Evolutionary conservation across 2,113 vertebrate genomes (phyloP).

Genomic region (western clawed frog (Xenopus tropicalis)): UCB_Xtro_10.0 CM004450.2:36880501-36881000

Average conservation of each 20-base stretch:
- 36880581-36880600: neutral
- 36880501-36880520: neutral
- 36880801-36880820: too few relatives aligned
- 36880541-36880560: too few relatives aligned
- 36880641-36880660: slow-evolving; percentile 88
- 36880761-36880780: too few relatives aligned
- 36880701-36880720: slow-evolving; percentile 83
- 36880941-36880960: slow-evolving; percentile 74
- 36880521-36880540: too few relatives aligned
- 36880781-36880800: too few relatives aligned
- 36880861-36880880: too few relatives aligned
- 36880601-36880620: slow-evolving; percentile 54
- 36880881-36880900: too few relatives aligned
- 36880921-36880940: too few relatives aligned
- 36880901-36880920: too few relatives aligned
- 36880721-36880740: neutral
- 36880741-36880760: too few relatives aligned
- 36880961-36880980: slow-evolving; percentile 89
- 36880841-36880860: too few relatives aligned
- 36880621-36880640: slow-evolving; percentile 86
- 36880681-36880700: slow-evolving; percentile 91
- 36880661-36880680: slow-evolving; percentile 96
- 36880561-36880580: neutral
- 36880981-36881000: slow-evolving; percentile 89
- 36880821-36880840: too few relatives aligned